Conservation (phyloP, 2,888 invertebrate genomes). For the Aphidius colemani region DNA sequence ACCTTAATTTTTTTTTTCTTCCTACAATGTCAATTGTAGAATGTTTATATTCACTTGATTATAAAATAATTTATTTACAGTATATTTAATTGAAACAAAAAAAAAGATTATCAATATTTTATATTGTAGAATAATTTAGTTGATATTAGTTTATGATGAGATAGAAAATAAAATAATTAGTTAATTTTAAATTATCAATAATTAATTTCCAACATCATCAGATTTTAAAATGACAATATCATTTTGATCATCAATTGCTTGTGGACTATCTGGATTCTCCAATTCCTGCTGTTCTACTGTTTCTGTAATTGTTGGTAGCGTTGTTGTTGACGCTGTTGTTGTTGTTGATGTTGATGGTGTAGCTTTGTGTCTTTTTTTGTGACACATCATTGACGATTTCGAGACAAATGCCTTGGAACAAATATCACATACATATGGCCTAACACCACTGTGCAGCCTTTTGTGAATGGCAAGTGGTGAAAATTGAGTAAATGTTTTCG, state of each 20-base stretch:
- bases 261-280: constrained; percentile 19
- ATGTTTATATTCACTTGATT: too few species aligned
- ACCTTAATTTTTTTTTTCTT: too few species aligned
- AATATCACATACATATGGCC: constrained; percentile 67
- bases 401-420: constrained; percentile 66
- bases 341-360: constrained; percentile 31
- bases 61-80: too few species aligned
- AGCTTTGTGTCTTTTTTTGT: constrained; percentile 63
- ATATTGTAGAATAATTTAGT: too few species aligned
- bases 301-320: constrained; percentile 21
- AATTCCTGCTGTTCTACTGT: constrained; percentile 10
- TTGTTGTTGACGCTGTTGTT: too few species aligned
- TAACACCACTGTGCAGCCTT: constrained; percentile 67
- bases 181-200: too few species aligned
- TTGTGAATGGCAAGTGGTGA: constrained; percentile 70
- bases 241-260: constrained; percentile 32
- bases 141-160: too few species aligned
- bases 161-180: too few species aligned
- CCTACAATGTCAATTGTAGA: too few species aligned
- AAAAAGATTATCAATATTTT: too few species aligned
- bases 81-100: too few species aligned
- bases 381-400: constrained; percentile 66
- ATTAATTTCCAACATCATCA: constrained; percentile 33
- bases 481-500: constrained; percentile 68
- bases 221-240: constrained; percentile 39